Conservation (phyloP, 2,113 vertebrate genomes). For the Phrynosoma platyrhinos region DNA sequence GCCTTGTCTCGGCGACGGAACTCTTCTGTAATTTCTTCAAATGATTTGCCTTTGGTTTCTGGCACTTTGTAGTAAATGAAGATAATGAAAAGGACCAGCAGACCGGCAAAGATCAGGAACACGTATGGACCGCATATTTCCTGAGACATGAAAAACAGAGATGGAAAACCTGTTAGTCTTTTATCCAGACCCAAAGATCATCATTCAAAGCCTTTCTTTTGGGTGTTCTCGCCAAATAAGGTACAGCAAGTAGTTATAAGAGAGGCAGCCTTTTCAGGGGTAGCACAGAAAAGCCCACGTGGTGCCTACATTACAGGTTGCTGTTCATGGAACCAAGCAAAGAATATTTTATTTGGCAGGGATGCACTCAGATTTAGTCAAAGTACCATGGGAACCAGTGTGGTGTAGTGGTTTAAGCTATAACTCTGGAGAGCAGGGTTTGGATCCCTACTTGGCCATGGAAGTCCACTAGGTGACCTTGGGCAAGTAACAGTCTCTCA, state of each 20-base stretch:
- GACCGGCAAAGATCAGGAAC: constrained; percentile 86
- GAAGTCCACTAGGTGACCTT: no score
- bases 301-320: not conserved
- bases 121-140: constrained; percentile 82
- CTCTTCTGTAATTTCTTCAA: constrained; percentile 89
- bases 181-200: not conserved
- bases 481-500: no score
- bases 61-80: constrained; percentile 89
- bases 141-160: constrained; percentile 71
- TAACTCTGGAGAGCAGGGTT: no score
- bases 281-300: not conserved
- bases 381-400: no score
- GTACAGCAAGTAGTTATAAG: not conserved
- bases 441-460: no score
- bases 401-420: no score
- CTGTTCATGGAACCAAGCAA: no score
- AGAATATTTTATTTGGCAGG: no score
- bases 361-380: no score
- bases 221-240: not conserved
- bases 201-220: no score
- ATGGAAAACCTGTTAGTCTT: constrained; percentile 17
- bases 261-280: no score
- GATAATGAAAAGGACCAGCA: constrained; percentile 86
- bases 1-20: constrained; percentile 82
- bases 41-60: constrained; percentile 94